Conservation (phyloP, 2,888 invertebrate genomes). For the Lithophane leautieri region DNA sequence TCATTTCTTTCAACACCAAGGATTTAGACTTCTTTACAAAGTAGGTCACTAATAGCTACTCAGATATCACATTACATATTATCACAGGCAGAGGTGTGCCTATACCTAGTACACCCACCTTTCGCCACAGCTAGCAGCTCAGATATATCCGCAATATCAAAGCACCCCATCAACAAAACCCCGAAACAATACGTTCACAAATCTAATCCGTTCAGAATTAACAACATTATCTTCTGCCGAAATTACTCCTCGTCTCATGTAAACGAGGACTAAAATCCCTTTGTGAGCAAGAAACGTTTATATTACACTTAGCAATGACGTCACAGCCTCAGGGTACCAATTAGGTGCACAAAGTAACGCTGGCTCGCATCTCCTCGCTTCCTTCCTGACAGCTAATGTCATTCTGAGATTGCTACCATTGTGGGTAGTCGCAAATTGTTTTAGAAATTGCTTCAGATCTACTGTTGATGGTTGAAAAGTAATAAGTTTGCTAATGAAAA, state of each 20-base stretch:
- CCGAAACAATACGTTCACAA: constrained; percentile 45
- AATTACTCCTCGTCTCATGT: constrained; percentile 66
- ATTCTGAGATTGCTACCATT: constrained; percentile 53
- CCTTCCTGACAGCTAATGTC: constrained; percentile 65
- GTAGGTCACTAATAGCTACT: neutral
- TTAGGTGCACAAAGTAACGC: constrained; percentile 62
- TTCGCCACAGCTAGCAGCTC: neutral
- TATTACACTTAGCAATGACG: constrained; percentile 63
- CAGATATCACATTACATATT: neutral
- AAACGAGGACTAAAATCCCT: constrained; percentile 58
- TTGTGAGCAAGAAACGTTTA: constrained; percentile 66
- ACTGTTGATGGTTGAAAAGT: constrained; percentile 40
- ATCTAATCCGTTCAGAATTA: constrained; percentile 60
- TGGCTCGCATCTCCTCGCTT: constrained; percentile 56
- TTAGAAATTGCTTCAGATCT: constrained; percentile 51
- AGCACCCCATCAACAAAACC: constrained; percentile 1
- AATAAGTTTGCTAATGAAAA: constrained; percentile 56
- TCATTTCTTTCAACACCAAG: neutral
- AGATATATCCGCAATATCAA: neutral
- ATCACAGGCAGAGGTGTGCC: neutral
- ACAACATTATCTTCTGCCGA: constrained; percentile 53
- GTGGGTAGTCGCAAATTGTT: constrained; percentile 48
- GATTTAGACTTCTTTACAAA: neutral
- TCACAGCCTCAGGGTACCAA: constrained; percentile 56
- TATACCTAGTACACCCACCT: neutral